phyloP scores from a whole-genome alignment of 1,140 invertebrate genomes.

The Leptopilina clavipes region DNA sequence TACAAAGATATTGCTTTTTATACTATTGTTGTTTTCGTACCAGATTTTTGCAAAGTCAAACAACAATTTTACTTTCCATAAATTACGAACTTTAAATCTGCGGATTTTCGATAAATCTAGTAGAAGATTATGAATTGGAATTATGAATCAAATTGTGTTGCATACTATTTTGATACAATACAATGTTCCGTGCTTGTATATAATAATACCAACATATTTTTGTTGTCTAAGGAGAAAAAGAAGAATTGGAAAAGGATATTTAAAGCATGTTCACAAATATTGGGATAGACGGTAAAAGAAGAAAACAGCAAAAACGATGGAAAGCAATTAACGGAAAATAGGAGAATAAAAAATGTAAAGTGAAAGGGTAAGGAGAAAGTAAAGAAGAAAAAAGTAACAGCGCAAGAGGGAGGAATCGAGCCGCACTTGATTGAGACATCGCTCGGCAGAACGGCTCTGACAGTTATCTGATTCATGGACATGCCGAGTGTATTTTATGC shows the following conservation, averaged over 20 bases:
- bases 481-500: conserved; percentile 75
- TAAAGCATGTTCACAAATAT: too few relatives aligned
- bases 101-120: background rate
- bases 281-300: too few relatives aligned
- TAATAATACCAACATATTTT: too few relatives aligned
- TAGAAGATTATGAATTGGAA: background rate
- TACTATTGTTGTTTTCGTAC: conserved; percentile 14
- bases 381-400: conserved; percentile 41
- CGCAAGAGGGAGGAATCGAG: conserved; percentile 47
- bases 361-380: conserved; percentile 40
- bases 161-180: too few relatives aligned
- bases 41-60: background rate
- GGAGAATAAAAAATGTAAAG: background rate
- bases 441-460: conserved; percentile 68
- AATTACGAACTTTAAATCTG: background rate
- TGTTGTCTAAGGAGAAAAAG: too few relatives aligned
- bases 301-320: conserved; percentile 8
- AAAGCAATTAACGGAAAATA: conserved; percentile 8
- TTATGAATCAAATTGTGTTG: too few relatives aligned
- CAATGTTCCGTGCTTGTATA: too few relatives aligned
- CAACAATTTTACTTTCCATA: background rate
- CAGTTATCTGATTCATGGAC: conserved; percentile 77
- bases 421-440: conserved; percentile 72
- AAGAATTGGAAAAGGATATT: too few relatives aligned
- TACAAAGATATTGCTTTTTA: background rate